Base-by-base conservation (phyloP, 2,797 vertebrate genomes). In the Melanotaenia parkinsoni region DNA sequence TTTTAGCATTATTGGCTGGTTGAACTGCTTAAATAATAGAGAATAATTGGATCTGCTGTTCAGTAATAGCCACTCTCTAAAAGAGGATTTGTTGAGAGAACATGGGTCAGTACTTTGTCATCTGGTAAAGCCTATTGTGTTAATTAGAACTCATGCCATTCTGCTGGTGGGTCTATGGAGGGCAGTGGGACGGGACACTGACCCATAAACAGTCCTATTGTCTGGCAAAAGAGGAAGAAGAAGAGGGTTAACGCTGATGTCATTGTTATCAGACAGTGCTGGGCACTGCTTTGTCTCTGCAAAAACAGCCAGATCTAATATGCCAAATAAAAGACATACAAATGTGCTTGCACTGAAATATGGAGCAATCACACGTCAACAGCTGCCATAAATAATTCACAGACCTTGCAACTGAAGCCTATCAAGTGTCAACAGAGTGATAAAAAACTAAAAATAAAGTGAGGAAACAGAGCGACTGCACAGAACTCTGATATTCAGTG, bases 241-340 rank as follows among this genome's bases (percentile, higher is more conserved):
- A 67, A 81, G 73, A 74, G 83, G 81, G 90, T 82, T 89, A 87
- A 90, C 75, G 81, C 62, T 89, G 86, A 91, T 80, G 83, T 84
- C 77, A 92, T 74, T 87, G 81, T 88, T 71, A 59, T 63, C 47
- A 40, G 72, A 67, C 67, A 78, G 87, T 87, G 87, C 82, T 74
- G 77, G 82, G 80, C 82, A 67, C 78, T 54, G 79, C 86, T 86
- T 86, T 81, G 82, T 83, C 77, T 81, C 14, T 5, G 7, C 37
- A 45, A 67, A 81, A 76, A 77, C 33, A 60, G 16, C 16, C 43
- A 58, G 66, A 85, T 69, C 58, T 33, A 70, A 58, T 30, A 60
- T 63, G 57, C 63, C 38, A 40, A 70, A 45, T 75, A 54, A 24
- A 33, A 54, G 30, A 70, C 38, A 68, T 14, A 56, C 63, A 58